Evolutionary conservation across 2,888 invertebrate species (phyloP).

Genomic region (Cyrtodaria siliqua): DNA sequence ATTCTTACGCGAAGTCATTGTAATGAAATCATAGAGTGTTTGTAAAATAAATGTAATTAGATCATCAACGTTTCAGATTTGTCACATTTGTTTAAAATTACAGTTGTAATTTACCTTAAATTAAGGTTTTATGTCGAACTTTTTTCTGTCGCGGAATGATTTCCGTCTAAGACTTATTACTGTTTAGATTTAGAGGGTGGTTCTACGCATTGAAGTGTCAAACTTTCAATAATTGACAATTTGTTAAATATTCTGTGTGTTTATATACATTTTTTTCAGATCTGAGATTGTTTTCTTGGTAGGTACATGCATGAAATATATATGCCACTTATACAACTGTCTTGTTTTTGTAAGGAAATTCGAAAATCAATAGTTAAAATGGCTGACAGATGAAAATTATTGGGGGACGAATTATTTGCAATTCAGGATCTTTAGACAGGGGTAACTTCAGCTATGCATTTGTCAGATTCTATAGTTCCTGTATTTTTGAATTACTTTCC

Average conservation of each 20-base stretch:
- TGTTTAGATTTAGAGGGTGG: constrained; percentile 72
- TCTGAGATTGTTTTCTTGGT: neutral
- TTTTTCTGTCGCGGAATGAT: constrained; percentile 46
- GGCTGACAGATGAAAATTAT: constrained; percentile 9
- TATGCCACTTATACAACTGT: neutral
- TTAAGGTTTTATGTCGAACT: constrained; percentile 11
- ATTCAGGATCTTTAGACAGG: neutral
- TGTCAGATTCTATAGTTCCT: too few species aligned
- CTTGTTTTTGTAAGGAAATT: constrained; percentile 4
- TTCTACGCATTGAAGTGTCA: constrained; percentile 73
- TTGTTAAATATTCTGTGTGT: neutral
- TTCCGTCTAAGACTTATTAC: constrained; percentile 55
- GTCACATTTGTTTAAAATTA: neutral
- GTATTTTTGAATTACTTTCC: too few species aligned
- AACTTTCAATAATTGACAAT: constrained; percentile 22
- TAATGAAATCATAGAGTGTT: neutral
- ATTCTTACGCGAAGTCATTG: constrained; percentile 19
- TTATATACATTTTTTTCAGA: neutral
- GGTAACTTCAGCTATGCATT: too few species aligned
- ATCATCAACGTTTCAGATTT: too few species aligned
- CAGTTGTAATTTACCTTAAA: constrained; percentile 1
- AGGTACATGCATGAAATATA: neutral
- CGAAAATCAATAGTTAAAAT: constrained; percentile 26
- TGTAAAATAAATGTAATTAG: too few species aligned
- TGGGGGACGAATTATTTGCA: neutral